Evolutionary conservation across 1,140 invertebrate genomes (phyloP).

Genomic region (Drosophila tropicalis): DNA sequence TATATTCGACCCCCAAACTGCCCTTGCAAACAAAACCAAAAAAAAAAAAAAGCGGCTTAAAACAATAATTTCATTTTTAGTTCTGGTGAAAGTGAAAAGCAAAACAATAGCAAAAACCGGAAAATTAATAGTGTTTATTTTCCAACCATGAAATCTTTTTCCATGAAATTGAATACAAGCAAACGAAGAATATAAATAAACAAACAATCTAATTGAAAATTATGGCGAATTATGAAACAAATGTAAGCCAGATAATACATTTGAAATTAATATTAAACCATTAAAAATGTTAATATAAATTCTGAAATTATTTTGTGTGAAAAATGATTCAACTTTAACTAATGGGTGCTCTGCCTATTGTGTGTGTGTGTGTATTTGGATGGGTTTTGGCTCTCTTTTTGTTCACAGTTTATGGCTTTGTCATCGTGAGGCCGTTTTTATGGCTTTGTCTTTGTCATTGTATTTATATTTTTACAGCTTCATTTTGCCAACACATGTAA

Average conservation of each 20-base stretch:
- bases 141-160: neutral
- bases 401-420: slow-evolving; percentile 52
- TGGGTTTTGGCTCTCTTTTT: slow-evolving; percentile 28
- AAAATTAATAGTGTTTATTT: neutral
- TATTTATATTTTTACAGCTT: slow-evolving; percentile 46
- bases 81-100: slow-evolving; percentile 12
- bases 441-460: slow-evolving; percentile 52
- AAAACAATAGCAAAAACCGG: slow-evolving; percentile 3
- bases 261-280: neutral
- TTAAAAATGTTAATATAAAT: slow-evolving; percentile 20
- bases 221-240: neutral
- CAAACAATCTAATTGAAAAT: neutral
- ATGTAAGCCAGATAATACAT: neutral
- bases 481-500: slow-evolving; percentile 29
- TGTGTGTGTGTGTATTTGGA: neutral
- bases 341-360: slow-evolving; percentile 22
- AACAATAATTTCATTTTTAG: slow-evolving; percentile 40
- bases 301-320: slow-evolving; percentile 13
- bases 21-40: slow-evolving; percentile 12
- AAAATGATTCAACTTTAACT: slow-evolving; percentile 30
- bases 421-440: slow-evolving; percentile 43
- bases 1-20: neutral
- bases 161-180: neutral
- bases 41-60: slow-evolving; percentile 24
- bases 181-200: neutral